Percentiles rank a stretch among this genome's conserved stretches.
Evolutionary conservation across 2,888 invertebrate genomes (phyloP).

Genomic region (Scaptodrosophila latifasciaeformis): DNA sequence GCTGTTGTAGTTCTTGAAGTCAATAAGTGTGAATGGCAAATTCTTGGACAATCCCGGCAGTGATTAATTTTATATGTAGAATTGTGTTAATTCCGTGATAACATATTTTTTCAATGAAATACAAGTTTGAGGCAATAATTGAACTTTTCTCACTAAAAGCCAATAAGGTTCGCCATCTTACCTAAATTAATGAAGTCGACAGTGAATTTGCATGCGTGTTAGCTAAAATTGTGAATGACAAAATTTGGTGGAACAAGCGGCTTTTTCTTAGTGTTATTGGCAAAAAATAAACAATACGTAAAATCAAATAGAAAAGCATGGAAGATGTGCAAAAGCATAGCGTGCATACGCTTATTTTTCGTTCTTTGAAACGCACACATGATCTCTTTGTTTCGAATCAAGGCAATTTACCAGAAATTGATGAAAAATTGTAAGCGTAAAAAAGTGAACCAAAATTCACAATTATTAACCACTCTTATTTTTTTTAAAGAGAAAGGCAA

Average conservation of each 20-base stretch:
- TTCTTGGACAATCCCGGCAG: no score
- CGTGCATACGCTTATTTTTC: conserved; percentile 96
- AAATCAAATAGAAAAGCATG: conserved; percentile 71
- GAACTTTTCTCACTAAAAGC: no score
- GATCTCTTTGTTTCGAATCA: conserved; percentile 98
- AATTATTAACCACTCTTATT: not conserved
- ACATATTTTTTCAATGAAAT: no score
- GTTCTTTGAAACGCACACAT: conserved; percentile 96
- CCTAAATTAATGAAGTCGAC: no score
- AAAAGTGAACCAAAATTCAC: not conserved
- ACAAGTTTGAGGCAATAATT: no score
- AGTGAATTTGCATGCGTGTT: no score
- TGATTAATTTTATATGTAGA: no score
- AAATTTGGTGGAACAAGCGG: not conserved
- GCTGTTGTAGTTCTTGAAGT: no score
- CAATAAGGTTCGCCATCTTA: no score
- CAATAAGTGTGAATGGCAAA: no score
- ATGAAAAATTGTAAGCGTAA: conserved; percentile 83
- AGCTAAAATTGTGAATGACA: not conserved
- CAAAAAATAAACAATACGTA: not conserved
- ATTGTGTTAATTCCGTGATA: no score
- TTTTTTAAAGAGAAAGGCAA: conserved; percentile 81
- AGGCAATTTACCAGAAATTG: conserved; percentile 87
- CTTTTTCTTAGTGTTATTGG: not conserved
- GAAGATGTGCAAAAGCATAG: conserved; percentile 97